Conservation (phyloP, 2,888 invertebrate species). For the Caradrina clavipalpis region DNA sequence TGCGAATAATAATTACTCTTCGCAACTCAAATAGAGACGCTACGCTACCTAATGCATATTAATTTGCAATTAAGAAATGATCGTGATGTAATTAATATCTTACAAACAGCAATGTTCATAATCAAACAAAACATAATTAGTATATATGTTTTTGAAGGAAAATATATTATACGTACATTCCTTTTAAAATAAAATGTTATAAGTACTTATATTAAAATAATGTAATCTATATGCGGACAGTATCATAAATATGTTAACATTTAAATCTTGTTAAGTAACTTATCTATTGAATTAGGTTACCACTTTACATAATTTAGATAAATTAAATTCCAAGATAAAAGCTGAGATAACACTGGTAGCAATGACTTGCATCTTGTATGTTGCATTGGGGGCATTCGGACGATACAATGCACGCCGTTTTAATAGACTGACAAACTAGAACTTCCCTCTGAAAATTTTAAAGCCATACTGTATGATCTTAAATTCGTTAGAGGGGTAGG, state of each 20-base stretch:
- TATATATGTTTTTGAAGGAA: conserved; percentile 11
- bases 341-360: conserved; percentile 31
- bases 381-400: conserved; percentile 11
- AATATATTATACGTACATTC: conserved; percentile 9
- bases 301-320: conserved; percentile 35
- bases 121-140: conserved; percentile 30
- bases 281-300: conserved; percentile 56
- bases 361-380: conserved; percentile 29
- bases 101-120: conserved; percentile 32
- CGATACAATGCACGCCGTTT: background rate
- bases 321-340: conserved; percentile 42
- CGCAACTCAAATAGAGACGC: conserved; percentile 29
- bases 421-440: background rate
- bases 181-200: conserved; percentile 11
- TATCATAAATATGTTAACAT: conserved; percentile 49
- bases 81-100: conserved; percentile 53
- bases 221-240: conserved; percentile 27
- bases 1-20: conserved; percentile 31
- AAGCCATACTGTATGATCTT: conserved; percentile 34
- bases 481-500: conserved; percentile 36
- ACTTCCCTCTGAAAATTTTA: conserved; percentile 19
- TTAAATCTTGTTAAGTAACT: conserved; percentile 45
- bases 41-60: conserved; percentile 51
- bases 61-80: conserved; percentile 55
- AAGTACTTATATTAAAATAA: conserved; percentile 17